phyloP scores from a whole-genome alignment of 2,888 invertebrate species.

The Yponomeuta malinellus region DNA sequence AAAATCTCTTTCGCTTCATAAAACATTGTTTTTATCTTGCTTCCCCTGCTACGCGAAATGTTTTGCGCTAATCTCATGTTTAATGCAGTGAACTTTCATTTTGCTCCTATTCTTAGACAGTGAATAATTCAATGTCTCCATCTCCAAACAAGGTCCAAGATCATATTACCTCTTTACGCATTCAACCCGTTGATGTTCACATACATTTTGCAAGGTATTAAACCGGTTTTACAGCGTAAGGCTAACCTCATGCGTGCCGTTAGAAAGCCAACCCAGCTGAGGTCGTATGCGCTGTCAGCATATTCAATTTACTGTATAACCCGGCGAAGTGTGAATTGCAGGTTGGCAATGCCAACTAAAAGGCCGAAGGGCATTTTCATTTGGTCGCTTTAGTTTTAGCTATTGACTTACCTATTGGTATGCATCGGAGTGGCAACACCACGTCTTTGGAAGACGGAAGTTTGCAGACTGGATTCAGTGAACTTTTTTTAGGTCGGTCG shows the following conservation, averaged over 20 bases:
- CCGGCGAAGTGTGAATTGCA: background rate
- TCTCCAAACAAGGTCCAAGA: background rate
- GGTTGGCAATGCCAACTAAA: constrained; percentile 10
- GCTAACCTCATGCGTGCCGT: constrained; percentile 2
- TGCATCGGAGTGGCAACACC: constrained; percentile 27
- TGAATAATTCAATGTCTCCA: background rate
- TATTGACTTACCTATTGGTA: constrained; percentile 16
- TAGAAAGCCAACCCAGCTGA: constrained; percentile 13
- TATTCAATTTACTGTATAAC: constrained; percentile 13
- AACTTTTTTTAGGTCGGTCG: constrained; percentile 41
- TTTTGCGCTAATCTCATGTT: background rate
- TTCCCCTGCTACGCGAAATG: no score
- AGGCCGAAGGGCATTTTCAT: background rate
- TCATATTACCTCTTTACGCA: background rate
- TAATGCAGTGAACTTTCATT: background rate
- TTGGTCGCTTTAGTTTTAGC: background rate
- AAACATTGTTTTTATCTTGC: no score
- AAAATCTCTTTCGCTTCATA: no score
- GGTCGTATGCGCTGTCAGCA: constrained; percentile 10
- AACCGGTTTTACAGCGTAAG: background rate
- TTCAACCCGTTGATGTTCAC: background rate
- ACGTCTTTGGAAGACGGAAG: constrained; percentile 55
- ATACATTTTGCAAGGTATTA: background rate
- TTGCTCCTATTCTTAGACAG: no score
- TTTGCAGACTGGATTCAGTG: constrained; percentile 57